phyloP scores from a whole-genome alignment of 2,888 invertebrate species.

The Trichogramma dendrolimi region DNA sequence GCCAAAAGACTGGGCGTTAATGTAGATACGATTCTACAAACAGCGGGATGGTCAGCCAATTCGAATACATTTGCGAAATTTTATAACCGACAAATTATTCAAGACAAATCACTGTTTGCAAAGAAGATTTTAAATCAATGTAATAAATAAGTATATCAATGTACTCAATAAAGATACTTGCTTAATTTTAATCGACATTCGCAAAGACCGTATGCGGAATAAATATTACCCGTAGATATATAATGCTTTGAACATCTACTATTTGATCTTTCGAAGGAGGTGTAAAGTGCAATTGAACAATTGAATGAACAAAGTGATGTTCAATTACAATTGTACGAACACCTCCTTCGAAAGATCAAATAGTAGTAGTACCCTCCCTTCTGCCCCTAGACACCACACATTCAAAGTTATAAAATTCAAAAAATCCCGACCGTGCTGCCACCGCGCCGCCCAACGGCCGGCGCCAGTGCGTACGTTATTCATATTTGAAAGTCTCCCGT shows the following conservation, averaged over 20 bases:
- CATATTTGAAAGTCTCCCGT: too few relatives aligned
- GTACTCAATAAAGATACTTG: too few relatives aligned
- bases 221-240: background rate
- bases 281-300: background rate
- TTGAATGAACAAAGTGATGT: too few relatives aligned
- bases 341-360: too few relatives aligned
- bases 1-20: background rate
- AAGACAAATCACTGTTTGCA: background rate
- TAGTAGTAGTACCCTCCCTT: rapidly evolving
- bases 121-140: background rate
- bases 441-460: too few relatives aligned
- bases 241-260: background rate
- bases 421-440: too few relatives aligned
- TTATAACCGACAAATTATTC: background rate
- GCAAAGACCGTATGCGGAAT: background rate
- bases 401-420: too few relatives aligned
- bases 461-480: too few relatives aligned
- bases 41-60: background rate
- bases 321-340: background rate
- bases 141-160: background rate
- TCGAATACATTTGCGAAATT: background rate
- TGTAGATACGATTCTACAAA: background rate
- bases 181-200: too few relatives aligned
- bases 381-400: rapidly evolving
- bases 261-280: background rate